Evolutionary conservation across 2,797 vertebrate species (phyloP).

Genomic region (Alcedo quadribrachys): DNA sequence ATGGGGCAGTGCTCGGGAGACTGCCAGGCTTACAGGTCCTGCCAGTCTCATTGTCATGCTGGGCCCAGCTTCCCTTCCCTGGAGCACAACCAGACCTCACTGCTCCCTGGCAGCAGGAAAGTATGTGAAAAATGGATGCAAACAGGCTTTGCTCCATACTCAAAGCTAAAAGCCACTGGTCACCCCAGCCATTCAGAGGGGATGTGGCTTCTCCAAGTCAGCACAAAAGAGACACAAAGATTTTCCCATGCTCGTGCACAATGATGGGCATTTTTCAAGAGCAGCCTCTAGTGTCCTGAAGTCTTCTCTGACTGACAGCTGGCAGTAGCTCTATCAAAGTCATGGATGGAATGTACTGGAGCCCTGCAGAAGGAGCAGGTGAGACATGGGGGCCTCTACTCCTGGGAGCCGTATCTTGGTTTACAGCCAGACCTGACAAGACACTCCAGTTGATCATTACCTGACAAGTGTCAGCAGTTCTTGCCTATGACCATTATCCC

Average conservation of each 20-base stretch:
- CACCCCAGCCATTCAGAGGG: background rate
- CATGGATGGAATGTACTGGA: background rate
- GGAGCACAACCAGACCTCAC: background rate
- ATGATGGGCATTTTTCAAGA: background rate
- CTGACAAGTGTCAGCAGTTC: background rate
- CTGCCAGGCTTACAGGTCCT: background rate
- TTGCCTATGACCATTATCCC: conserved; percentile 8
- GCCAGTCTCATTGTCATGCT: rapidly evolving
- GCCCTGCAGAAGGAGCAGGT: background rate
- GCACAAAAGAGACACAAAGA: background rate
- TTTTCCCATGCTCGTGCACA: rapidly evolving
- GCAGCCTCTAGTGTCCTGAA: background rate
- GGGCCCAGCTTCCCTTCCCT: background rate
- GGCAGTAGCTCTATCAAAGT: background rate
- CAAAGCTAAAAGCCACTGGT: background rate
- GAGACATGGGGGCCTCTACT: background rate
- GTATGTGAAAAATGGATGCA: background rate
- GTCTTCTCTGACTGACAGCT: background rate
- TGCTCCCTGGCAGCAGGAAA: background rate
- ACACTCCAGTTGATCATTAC: background rate
- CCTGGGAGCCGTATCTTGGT: background rate
- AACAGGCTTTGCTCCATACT: background rate
- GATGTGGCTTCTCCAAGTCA: rapidly evolving
- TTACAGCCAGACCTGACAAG: background rate
- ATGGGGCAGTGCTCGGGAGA: background rate